These are phyloP conservation scores for Ectobius pallidus DNA, from an alignment of 2,888 invertebrate genomes.

Conservation along the genomic window DNA sequence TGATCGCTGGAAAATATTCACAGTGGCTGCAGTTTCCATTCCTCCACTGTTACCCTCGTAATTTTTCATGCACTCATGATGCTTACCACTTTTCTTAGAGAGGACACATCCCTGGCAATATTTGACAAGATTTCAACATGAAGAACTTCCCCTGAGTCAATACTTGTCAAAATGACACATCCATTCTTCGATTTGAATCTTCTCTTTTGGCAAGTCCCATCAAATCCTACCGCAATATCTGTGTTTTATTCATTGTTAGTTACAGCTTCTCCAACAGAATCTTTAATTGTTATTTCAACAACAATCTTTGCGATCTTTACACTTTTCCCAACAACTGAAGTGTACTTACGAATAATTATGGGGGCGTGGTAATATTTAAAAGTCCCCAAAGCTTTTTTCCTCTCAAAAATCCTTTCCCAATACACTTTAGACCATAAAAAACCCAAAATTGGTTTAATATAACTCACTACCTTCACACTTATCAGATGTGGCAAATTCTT, in stretches of 20 bases:
- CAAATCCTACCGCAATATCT: background rate
- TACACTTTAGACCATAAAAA: background rate
- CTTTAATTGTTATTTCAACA: background rate
- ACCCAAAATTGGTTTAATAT: background rate
- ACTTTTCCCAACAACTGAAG: background rate
- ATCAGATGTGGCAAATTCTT: background rate
- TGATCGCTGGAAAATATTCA: too few species aligned
- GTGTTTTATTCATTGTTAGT: background rate
- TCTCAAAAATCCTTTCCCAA: background rate
- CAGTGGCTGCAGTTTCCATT: background rate
- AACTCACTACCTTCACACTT: constrained; percentile 3
- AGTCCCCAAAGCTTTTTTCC: too few species aligned
- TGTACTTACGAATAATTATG: background rate
- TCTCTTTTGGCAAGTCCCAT: too few species aligned
- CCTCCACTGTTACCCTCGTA: too few species aligned
- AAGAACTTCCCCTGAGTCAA: too few species aligned
- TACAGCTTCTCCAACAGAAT: background rate
- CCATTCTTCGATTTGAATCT: background rate
- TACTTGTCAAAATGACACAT: background rate
- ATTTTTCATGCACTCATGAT: background rate
- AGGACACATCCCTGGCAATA: too few species aligned
- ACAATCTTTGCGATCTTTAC: too few species aligned
- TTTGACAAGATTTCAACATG: too few species aligned
- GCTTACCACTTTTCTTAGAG: background rate
- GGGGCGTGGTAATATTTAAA: too few species aligned